Evolutionary conservation across 2,888 invertebrate species (phyloP), one percentile per base, ranked within the genome.

Genomic region (Limnephilus rhombicus): DNA sequence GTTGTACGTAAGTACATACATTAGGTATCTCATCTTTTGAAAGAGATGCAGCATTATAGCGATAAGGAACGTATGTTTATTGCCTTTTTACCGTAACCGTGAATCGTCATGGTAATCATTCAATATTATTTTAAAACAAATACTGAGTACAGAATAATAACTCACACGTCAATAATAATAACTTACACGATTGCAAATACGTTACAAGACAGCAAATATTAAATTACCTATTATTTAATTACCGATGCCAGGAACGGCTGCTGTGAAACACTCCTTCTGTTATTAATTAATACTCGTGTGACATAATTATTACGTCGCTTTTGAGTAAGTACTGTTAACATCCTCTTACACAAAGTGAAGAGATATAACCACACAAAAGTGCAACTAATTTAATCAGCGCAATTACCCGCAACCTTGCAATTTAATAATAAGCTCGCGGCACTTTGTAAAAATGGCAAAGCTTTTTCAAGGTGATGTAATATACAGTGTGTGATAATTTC

Each of bases 321-420:
- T 68, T 15, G 31, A 89, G 31, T 68, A 68, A 68, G 68, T 53
- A 37, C 80, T 18, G 18, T 80, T 37, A 81, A 89, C 89, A 34
- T 31, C 89, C 34, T 24, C 82, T 89, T 41, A 18, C 18, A 34
- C 80, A 37, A 18, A 88, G 81, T 89, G 80, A 89, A 89, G 89
- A 81, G 81, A 89, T n/a, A 37, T 37, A 41, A 82, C 49, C 86
- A 41, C 45, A 89, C 45, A 53, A 68, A 34, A 29, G 81, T 29
- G 80, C 45, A 81, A 89, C 81, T 89, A 89, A 89, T 89, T 88
- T 15, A 31, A 88, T 88, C 29, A 34, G n/a, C n/a, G 34, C 80
- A 34, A 88, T 68, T 24, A 34, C 68, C 68, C n/a, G 9, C 68
- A 68, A 68, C 9, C 24, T 68, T 68, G 24, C 7, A 85, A 85